These are phyloP conservation scores for Yasuhikotakia modesta DNA, from an alignment of 2,797 vertebrate species.

Conservation along the genomic window DNA sequence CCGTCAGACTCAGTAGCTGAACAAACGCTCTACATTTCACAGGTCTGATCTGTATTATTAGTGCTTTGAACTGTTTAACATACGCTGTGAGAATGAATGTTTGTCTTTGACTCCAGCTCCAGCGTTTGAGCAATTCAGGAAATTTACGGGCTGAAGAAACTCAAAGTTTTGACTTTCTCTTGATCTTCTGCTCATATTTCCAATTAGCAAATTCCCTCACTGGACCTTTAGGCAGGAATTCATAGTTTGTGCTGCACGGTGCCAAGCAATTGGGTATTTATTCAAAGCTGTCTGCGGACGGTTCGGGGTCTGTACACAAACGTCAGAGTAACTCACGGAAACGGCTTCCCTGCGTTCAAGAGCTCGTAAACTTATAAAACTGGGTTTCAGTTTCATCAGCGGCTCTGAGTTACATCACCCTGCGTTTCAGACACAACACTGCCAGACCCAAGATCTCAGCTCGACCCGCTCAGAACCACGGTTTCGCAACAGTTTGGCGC, in stretches of 20 bases:
- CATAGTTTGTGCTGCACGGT: neutral
- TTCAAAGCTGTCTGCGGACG: constrained; percentile 14
- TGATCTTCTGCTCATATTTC: neutral
- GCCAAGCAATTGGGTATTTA: constrained; percentile 16
- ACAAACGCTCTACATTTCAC: no score
- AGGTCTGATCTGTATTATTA: no score
- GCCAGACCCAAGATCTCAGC: no score
- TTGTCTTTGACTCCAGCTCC: neutral
- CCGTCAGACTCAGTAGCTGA: no score
- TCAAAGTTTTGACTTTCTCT: neutral
- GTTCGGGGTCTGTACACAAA: constrained; percentile 11
- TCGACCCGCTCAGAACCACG: no score
- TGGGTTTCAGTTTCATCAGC: neutral
- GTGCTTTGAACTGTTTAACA: neutral
- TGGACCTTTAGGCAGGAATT: neutral
- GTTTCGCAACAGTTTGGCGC: neutral
- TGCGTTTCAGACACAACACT: neutral
- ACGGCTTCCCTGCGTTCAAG: neutral
- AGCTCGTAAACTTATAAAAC: neutral
- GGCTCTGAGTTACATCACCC: neutral
- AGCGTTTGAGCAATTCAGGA: neutral
- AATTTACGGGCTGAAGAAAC: neutral
- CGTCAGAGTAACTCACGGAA: constrained; percentile 24
- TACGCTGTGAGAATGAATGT: neutral
- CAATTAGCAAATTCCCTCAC: neutral